Percentiles rank a stretch among this genome's conserved stretches.
Evolutionary conservation across 2,113 vertebrate genomes (phyloP).

Genomic region (Phalacrocorax carbo): DNA sequence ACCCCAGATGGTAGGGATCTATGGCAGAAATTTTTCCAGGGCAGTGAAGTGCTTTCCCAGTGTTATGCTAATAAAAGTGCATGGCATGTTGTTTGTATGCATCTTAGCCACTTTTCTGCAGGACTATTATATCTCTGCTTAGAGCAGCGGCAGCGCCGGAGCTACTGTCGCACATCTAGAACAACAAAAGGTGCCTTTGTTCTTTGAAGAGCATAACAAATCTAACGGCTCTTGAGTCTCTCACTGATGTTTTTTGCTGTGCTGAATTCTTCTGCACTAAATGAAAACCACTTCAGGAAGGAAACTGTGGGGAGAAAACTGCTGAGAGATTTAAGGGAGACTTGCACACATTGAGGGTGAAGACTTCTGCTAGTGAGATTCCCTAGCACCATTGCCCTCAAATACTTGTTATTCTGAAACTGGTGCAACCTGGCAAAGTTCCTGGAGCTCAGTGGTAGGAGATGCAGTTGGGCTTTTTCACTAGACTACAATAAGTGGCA

Average conservation of each 20-base stretch:
- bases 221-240: neutral
- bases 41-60: neutral
- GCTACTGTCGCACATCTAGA: neutral
- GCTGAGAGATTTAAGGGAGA: neutral
- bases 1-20: neutral
- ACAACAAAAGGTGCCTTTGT: constrained; percentile 19
- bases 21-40: neutral
- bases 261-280: neutral
- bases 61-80: neutral
- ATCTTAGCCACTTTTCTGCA: neutral
- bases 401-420: neutral
- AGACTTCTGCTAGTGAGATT: neutral
- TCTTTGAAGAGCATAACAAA: constrained; percentile 3
- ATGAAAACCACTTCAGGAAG: constrained; percentile 26
- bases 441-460: neutral
- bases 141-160: neutral
- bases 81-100: neutral
- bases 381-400: neutral
- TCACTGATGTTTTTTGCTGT: neutral
- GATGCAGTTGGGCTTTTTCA: neutral
- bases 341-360: accelerated
- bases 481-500: neutral
- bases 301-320: neutral
- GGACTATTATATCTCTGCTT: neutral
- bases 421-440: neutral